Evolutionary conservation across 2,113 vertebrate genomes (phyloP).

Genomic region (Lophochroa leadbeateri): DNA sequence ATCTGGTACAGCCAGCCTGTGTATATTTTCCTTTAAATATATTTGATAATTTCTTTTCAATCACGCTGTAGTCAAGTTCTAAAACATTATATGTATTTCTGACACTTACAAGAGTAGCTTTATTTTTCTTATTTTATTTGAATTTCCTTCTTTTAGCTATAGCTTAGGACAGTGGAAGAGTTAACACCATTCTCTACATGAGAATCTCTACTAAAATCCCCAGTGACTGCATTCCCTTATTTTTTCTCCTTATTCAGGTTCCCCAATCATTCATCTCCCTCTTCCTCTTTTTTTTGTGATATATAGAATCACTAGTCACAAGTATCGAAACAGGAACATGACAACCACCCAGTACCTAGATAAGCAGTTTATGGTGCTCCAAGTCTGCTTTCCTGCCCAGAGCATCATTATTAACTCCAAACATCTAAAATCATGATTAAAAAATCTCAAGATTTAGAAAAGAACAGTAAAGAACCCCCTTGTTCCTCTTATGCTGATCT

Average conservation of each 20-base stretch:
- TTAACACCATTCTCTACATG: not conserved
- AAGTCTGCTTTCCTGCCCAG: not conserved
- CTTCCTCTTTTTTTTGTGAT: not conserved
- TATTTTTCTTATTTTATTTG: not conserved
- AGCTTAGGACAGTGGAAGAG: not conserved
- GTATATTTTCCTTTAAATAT: not conserved
- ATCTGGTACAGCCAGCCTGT: not conserved
- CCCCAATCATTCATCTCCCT: not conserved
- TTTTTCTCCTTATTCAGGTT: not conserved
- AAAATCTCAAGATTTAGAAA: not conserved
- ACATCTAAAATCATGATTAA: not conserved
- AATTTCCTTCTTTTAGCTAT: not conserved
- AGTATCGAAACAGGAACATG: not conserved
- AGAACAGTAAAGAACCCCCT: not conserved
- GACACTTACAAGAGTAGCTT: not conserved
- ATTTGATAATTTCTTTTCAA: not conserved
- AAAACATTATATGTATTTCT: not conserved
- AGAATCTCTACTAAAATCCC: not conserved
- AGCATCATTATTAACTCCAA: not conserved
- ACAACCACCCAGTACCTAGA: slow-evolving; percentile 11
- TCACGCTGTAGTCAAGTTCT: not conserved
- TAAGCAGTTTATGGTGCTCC: not conserved
- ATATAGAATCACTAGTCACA: not conserved
- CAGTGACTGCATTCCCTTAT: not conserved
- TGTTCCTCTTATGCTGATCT: rapidly evolving